phyloP scores from a whole-genome alignment of 2,797 vertebrate species.

The Anabacerthia variegaticeps region DNA sequence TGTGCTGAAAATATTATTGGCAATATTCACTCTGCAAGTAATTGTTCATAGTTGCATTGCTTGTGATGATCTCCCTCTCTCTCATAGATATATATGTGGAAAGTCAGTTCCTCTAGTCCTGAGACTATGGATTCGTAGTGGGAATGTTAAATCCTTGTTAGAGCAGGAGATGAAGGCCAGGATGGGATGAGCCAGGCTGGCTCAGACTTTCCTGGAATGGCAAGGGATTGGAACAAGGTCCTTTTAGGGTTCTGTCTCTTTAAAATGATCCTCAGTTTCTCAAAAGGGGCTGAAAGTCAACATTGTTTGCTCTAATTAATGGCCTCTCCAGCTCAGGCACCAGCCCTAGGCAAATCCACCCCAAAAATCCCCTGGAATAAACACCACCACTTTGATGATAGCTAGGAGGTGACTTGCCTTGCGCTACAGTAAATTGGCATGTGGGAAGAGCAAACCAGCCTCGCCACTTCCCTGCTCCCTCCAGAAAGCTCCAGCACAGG shows the following conservation, averaged over 20 bases:
- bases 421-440: background rate
- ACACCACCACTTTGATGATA: conserved; percentile 10
- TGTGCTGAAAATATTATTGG: background rate
- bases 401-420: conserved; percentile 13
- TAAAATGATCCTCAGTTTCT: conserved; percentile 12
- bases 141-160: background rate
- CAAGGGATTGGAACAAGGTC: background rate
- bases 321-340: background rate
- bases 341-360: conserved; percentile 46
- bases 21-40: background rate
- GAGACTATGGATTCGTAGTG: fast-evolving
- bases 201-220: background rate
- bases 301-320: conserved; percentile 38
- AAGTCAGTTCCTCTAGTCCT: background rate
- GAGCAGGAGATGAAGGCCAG: background rate
- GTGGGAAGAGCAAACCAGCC: conserved; percentile 48
- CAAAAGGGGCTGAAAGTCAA: conserved; percentile 28
- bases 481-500: background rate
- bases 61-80: background rate
- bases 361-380: conserved; percentile 51
- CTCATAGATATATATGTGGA: background rate
- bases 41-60: background rate
- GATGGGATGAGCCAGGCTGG: background rate
- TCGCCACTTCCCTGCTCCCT: background rate
- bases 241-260: background rate